Conservation (phyloP, 2,888 invertebrate genomes). For the Smittia aterrima region DNA sequence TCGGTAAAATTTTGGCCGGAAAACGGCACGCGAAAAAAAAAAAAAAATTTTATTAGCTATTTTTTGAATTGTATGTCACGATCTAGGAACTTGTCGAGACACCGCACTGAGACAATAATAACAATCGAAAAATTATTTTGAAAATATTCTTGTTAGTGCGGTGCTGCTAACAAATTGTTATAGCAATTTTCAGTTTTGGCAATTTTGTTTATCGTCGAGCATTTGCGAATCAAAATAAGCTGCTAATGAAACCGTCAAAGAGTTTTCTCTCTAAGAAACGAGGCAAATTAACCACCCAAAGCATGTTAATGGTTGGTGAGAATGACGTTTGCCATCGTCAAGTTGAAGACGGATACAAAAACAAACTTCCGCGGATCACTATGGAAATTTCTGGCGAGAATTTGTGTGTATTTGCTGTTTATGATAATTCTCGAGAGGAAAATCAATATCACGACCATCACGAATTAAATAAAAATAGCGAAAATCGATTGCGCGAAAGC, state of each 20-base stretch:
- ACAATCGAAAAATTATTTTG: no score
- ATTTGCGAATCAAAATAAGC: not conserved
- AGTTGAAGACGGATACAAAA: no score
- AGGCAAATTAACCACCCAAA: not conserved
- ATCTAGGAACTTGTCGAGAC: not conserved
- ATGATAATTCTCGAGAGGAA: slow-evolving; percentile 16
- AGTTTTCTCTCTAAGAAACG: no score
- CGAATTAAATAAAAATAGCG: slow-evolving; percentile 24
- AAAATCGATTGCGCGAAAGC: not conserved
- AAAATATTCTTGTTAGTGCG: no score
- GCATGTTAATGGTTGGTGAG: not conserved
- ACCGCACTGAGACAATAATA: no score
- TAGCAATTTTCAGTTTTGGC: no score
- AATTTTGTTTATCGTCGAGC: not conserved
- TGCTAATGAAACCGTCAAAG: not conserved
- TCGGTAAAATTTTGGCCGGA: not conserved
- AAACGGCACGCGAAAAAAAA: not conserved
- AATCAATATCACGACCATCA: slow-evolving; percentile 39
- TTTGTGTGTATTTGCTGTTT: not conserved
- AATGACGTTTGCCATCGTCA: not conserved
- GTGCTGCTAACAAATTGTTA: no score
- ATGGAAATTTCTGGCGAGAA: not conserved
- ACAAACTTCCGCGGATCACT: not conserved
- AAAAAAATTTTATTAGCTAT: not conserved
- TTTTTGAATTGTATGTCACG: not conserved